These are phyloP conservation scores for Oryzaephilus surinamensis DNA, from an alignment of 1,140 invertebrate genomes.

Conservation along the genomic window DNA sequence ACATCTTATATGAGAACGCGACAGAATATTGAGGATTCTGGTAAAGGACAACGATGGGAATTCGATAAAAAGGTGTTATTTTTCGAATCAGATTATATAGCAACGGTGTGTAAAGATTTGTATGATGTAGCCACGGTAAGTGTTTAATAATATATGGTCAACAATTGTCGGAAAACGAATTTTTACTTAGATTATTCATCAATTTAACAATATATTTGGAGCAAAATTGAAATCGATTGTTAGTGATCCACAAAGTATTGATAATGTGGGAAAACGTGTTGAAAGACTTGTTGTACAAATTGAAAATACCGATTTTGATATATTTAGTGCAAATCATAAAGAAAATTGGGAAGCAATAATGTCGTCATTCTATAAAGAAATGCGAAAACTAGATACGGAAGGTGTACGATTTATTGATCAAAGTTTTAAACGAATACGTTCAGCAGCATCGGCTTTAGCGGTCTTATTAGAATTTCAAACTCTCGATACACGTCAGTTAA, in stretches of 20 bases:
- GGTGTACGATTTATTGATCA: constrained; percentile 76
- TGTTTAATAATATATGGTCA: too few species aligned
- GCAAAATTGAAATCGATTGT: constrained; percentile 76
- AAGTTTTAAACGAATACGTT: constrained; percentile 65
- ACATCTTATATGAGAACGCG: constrained; percentile 59
- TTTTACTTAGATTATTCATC: constrained; percentile 58
- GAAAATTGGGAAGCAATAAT: constrained; percentile 76
- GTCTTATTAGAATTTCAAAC: constrained; percentile 70
- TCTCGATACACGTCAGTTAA: constrained; percentile 60
- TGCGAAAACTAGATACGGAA: constrained; percentile 64
- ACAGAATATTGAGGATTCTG: constrained; percentile 68
- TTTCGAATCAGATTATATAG: constrained; percentile 72
- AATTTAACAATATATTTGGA: constrained; percentile 85
- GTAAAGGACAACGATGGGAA: constrained; percentile 78
- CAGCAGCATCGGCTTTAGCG: constrained; percentile 68
- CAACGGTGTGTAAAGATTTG: constrained; percentile 65
- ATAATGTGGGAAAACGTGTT: constrained; percentile 64
- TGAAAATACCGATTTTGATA: constrained; percentile 66
- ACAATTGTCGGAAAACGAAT: too few species aligned
- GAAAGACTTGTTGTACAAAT: constrained; percentile 62
- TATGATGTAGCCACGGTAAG: constrained; percentile 59
- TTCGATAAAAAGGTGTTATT: constrained; percentile 75
- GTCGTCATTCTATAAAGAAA: constrained; percentile 61
- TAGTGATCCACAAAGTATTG: constrained; percentile 71
- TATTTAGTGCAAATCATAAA: constrained; percentile 62